Evolutionary conservation across 2,888 invertebrate genomes (phyloP), one percentile per base, ranked within the genome.

Genomic region (Strigamia transsilvanica): DNA sequence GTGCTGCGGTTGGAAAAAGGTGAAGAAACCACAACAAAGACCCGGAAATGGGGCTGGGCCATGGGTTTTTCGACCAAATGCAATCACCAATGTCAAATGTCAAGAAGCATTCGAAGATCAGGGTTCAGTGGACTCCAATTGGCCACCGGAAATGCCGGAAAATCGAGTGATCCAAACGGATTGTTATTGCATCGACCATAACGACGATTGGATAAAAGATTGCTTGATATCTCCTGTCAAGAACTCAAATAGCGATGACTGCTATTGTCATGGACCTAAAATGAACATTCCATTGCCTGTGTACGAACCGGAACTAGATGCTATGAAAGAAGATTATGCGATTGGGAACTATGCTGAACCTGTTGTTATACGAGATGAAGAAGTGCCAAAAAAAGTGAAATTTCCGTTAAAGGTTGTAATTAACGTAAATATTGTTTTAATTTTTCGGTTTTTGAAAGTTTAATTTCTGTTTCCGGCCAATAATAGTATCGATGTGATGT

Each of bases 1-100:
- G n/a, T 61, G 61, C 12, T 61, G 61, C 12, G 61, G 61, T 18
- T 61, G 61, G 61, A 61, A 61, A 23, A 61, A 61, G 23, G 61
- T 61, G 4, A 61, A 61, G 61, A 61, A 61, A 21, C 3, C 10
- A 6, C 18, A 4, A 1, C 10, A 18, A 7, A 7, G 18, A 6
- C 61, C 23, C 18, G 61, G 21, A 0, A 61, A 18, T 61, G 61
- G 18, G 18, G 1, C n/a, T 61, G 61, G 61, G 2, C 21, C 61
- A 12, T 18, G 18, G 61, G 12, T 0, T 23, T 61, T 61, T 6
- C 61, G 21, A 61, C 61, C n/a, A 2, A 10, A 15, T n/a, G 10
- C 18, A 12, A 6, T 21, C 21, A 21, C 3, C 18, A 46, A 12
- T 15, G 46, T 1, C 12, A 13, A n/a, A 12, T 46, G 12, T 46